Conservation (phyloP, 2,797 vertebrate species). For the Prunella strophiata region DNA sequence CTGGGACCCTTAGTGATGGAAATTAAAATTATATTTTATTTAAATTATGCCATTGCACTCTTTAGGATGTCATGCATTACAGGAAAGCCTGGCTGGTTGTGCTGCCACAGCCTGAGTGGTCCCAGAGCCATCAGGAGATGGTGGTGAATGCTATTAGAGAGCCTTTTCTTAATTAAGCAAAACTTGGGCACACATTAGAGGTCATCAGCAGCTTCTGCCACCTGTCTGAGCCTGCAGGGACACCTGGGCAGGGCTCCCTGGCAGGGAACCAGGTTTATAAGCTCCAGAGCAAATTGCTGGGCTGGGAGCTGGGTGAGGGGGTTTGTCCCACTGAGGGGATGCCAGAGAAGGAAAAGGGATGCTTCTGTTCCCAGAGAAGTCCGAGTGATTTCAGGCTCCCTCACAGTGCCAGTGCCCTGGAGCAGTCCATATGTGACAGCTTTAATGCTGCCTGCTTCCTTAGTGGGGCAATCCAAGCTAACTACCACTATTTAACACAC, state of each 20-base stretch:
- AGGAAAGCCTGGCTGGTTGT: background rate
- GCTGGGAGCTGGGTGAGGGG: background rate
- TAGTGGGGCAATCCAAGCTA: conserved; percentile 64
- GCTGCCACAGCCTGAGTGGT: background rate
- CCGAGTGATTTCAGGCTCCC: background rate
- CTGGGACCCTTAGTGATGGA: background rate
- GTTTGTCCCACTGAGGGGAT: background rate
- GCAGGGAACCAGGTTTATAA: background rate
- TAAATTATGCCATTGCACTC: background rate
- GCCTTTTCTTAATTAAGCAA: conserved; percentile 14
- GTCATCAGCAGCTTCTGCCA: background rate
- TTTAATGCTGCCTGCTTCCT: conserved; percentile 72
- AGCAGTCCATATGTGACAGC: conserved; percentile 62
- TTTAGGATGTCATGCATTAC: background rate
- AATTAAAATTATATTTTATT: background rate
- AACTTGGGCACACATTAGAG: background rate
- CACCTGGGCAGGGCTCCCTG: background rate
- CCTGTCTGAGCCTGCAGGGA: background rate
- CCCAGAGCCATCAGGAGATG: background rate
- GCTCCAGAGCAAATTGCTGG: background rate
- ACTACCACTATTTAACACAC: conserved; percentile 75
- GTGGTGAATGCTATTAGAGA: background rate
- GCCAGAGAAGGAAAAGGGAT: background rate
- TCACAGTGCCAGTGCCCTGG: conserved; percentile 28
- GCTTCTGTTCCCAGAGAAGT: background rate